Evolutionary conservation across 2,113 vertebrate genomes (phyloP).

Genomic region (Corythornis vintsioides): DNA sequence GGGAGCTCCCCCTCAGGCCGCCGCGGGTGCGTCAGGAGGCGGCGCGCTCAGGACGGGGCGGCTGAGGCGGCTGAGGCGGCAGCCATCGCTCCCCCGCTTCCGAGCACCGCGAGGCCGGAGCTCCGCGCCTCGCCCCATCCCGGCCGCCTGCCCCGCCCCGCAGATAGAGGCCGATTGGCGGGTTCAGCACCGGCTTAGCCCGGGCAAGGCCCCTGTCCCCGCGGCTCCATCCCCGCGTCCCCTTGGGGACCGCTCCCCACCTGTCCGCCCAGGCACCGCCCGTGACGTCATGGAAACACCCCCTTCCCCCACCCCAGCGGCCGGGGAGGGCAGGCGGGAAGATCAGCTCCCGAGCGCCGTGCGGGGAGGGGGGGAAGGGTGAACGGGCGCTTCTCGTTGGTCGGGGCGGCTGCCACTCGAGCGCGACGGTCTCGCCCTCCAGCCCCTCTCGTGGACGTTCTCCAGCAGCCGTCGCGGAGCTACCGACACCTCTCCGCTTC

Average conservation of each 20-base stretch:
- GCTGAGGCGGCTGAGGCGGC: not conserved
- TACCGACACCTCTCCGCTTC: not conserved
- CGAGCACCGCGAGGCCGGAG: not conserved
- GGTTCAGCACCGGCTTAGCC: not conserved
- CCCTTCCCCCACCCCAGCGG: not conserved
- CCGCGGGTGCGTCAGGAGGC: too few species aligned
- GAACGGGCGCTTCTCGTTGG: not conserved
- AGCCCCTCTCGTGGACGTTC: not conserved
- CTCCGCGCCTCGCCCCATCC: not conserved
- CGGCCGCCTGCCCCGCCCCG: not conserved
- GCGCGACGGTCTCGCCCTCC: not conserved
- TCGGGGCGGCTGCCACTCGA: not conserved
- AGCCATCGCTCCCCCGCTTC: not conserved
- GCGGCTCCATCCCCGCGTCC: not conserved
- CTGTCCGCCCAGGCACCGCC: not conserved
- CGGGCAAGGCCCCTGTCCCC: not conserved
- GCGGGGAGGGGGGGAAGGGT: too few species aligned
- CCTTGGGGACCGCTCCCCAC: not conserved
- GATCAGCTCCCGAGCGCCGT: not conserved
- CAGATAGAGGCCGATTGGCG: not conserved
- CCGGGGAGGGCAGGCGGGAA: not conserved
- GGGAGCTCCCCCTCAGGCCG: not conserved
- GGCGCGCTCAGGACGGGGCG: not conserved
- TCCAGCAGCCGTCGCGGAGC: not conserved
- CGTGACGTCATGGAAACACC: conserved; percentile 46